Percentiles rank a stretch among this genome's conserved stretches.
Evolutionary conservation across 2,113 vertebrate species (phyloP).

Genomic region (Orthochromis malagaraziensis): DNA sequence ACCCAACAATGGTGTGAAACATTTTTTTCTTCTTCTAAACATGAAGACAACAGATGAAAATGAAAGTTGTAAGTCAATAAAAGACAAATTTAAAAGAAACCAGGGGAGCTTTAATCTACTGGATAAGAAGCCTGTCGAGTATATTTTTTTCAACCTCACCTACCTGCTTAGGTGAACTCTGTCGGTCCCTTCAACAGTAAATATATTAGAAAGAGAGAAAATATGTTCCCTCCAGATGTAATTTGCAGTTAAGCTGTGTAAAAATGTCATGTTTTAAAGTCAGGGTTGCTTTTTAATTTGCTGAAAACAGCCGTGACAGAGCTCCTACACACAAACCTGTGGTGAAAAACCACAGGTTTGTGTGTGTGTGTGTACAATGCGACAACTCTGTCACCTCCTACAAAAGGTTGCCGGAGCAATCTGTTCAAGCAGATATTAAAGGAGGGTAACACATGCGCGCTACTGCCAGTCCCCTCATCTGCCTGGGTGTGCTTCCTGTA

Average conservation of each 20-base stretch:
- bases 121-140: neutral
- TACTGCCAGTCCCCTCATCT: neutral
- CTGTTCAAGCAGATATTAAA: neutral
- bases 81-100: neutral
- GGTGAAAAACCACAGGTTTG: neutral
- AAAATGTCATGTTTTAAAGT: neutral
- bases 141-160: neutral
- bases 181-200: neutral
- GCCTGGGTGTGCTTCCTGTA: neutral
- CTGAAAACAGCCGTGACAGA: neutral
- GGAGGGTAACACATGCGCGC: neutral
- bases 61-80: neutral
- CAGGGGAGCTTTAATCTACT: rapidly evolving
- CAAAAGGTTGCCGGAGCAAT: neutral
- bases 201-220: neutral
- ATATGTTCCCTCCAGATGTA: neutral
- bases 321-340: neutral
- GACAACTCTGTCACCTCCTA: neutral
- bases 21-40: neutral
- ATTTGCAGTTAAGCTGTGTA: neutral
- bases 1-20: rapidly evolving
- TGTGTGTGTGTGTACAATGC: neutral
- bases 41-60: rapidly evolving
- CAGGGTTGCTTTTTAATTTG: neutral
- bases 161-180: neutral